A percentile compares a stretch with the other conserved stretches of the same genome.
phyloP scores from a whole-genome alignment of 2,113 vertebrate genomes.

The Cochlearius cochlearius region DNA sequence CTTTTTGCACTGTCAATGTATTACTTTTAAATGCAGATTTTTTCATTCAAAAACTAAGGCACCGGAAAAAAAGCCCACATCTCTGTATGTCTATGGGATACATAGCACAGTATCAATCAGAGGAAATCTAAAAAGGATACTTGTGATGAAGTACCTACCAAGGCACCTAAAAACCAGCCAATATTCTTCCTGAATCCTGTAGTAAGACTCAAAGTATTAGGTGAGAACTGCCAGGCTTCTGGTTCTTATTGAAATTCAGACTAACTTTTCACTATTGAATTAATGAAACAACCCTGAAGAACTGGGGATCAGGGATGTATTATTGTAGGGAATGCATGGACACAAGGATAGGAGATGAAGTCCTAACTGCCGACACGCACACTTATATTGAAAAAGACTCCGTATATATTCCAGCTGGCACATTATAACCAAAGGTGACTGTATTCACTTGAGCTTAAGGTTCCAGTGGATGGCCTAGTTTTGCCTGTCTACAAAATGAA shows the following conservation, averaged over 20 bases:
- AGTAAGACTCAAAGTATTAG: background rate
- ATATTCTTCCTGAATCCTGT: background rate
- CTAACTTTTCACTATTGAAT: background rate
- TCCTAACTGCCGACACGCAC: background rate
- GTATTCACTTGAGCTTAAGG: background rate
- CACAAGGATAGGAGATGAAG: background rate
- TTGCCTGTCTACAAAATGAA: slow-evolving; percentile 1
- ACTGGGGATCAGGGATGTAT: background rate
- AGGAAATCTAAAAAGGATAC: background rate
- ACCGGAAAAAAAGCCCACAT: background rate
- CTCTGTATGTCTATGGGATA: background rate
- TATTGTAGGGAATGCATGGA: background rate
- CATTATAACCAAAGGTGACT: background rate
- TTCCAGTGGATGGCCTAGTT: slow-evolving; percentile 14
- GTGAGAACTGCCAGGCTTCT: background rate
- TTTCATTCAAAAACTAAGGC: background rate
- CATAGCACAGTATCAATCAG: background rate
- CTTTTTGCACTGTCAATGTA: background rate
- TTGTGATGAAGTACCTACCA: background rate
- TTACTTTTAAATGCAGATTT: background rate
- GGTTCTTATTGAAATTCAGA: background rate
- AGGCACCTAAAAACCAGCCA: background rate
- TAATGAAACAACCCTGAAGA: background rate
- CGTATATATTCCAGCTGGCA: background rate
- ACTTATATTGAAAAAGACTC: background rate